Percentiles rank a stretch among this genome's conserved stretches.
Conservation (phyloP, 2,888 invertebrate genomes). For the Cantharis lateralis region DNA sequence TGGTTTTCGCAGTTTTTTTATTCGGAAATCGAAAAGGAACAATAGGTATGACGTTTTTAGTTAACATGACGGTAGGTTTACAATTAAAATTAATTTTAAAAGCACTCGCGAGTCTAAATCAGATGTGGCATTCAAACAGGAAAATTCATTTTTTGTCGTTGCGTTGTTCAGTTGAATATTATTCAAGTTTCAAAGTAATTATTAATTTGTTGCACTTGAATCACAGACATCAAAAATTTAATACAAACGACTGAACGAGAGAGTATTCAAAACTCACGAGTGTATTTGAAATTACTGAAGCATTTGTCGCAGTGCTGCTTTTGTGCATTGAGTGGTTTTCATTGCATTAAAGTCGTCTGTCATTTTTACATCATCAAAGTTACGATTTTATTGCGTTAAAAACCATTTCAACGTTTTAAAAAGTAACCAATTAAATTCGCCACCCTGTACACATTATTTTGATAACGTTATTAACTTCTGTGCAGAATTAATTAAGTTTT, state of each 20-base stretch:
- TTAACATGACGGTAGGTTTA: background rate
- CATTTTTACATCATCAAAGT: background rate
- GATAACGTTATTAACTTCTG: background rate
- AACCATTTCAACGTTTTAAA: background rate
- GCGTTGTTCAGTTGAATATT: background rate
- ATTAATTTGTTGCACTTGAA: slow-evolving; percentile 5
- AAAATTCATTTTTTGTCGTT: background rate
- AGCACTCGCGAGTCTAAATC: background rate
- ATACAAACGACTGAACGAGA: slow-evolving; percentile 18
- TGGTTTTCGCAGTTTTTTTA: too few relatives aligned
- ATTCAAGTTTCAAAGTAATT: background rate
- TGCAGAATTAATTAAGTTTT: slow-evolving; percentile 1
- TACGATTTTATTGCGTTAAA: background rate
- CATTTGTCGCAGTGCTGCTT: slow-evolving; percentile 15
- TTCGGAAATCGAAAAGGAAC: too few relatives aligned
- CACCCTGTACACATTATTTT: background rate
- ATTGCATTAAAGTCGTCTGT: slow-evolving; percentile 11
- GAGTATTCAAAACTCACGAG: slow-evolving; percentile 18
- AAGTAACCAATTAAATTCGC: background rate
- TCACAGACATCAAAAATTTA: slow-evolving; percentile 23
- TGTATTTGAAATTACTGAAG: slow-evolving; percentile 25
- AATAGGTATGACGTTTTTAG: too few relatives aligned
- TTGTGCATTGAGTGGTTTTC: slow-evolving; percentile 22
- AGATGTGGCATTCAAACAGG: background rate
- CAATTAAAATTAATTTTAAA: background rate